These are phyloP conservation scores for Plebejus argus DNA, from an alignment of 2,888 invertebrate species.

Conservation along the genomic window DNA sequence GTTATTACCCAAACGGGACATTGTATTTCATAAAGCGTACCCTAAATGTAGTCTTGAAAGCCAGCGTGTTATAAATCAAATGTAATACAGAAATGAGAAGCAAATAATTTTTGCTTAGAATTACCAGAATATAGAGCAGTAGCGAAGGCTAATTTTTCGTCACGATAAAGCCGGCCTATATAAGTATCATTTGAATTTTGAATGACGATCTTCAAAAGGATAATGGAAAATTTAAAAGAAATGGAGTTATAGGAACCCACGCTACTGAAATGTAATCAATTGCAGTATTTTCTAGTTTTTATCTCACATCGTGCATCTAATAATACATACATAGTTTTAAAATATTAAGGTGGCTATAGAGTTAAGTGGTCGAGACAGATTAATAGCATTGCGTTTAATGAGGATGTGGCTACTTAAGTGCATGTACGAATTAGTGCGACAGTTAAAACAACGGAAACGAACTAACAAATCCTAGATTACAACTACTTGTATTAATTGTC, in stretches of 20 bases:
- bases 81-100: background rate
- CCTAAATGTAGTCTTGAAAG: background rate
- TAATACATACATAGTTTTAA: slow-evolving; percentile 21
- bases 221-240: background rate
- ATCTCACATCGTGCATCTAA: background rate
- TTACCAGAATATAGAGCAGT: background rate
- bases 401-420: slow-evolving; percentile 76
- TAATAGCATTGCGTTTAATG: slow-evolving; percentile 73
- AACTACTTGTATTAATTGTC: slow-evolving; percentile 44
- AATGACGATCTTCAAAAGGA: background rate
- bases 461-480: slow-evolving; percentile 71
- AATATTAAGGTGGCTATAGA: slow-evolving; percentile 42
- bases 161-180: background rate
- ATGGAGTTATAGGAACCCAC: background rate
- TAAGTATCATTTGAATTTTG: no score
- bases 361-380: slow-evolving; percentile 59
- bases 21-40: slow-evolving; percentile 11
- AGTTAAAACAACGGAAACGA: slow-evolving; percentile 74
- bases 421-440: slow-evolving; percentile 70
- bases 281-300: slow-evolving; percentile 6
- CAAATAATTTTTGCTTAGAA: background rate
- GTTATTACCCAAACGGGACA: slow-evolving; percentile 16
- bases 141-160: background rate
- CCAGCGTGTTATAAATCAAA: background rate
- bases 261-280: background rate